Base-by-base conservation (phyloP, 2,797 vertebrate species). In the Bradypus variegatus region DNA sequence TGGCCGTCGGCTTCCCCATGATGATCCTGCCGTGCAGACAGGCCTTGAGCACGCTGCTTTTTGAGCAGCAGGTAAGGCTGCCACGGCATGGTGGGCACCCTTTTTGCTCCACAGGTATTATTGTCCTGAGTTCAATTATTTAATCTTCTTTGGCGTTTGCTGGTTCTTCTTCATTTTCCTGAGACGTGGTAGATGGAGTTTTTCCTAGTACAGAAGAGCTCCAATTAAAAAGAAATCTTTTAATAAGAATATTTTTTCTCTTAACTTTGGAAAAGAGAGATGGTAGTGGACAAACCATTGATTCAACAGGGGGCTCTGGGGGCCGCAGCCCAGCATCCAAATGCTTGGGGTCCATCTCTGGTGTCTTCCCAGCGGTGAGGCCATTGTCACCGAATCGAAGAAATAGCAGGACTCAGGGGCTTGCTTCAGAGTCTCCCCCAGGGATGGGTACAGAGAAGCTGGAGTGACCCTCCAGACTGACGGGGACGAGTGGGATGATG, bases 11-110 rank as follows among this genome's bases (percentile, higher is more conserved):
- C 16, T 99, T 99, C 93, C 99, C 99, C 3, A 99, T 99, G 99
- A 99, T 99, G 99, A 99, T 99, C 95, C 97, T 99, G 88, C 99
- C 99, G 0, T 99, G 99, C 96, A 97, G 99, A 45, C 99, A 99
- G 97, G 99, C 99, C 16, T 97, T 99, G 92, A 99, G 98, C 98
- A 99, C 99, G 19, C 98, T 99, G 97, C 98, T 99, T 29, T 99
- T 99, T 67, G 99, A 99, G 96, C 99, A 99, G 97, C 99, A 99
- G 98, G 99, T 99, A 87, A 94, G 96, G 50, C 14, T 12, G 11
- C 50, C 50, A 11, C 50, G 50, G 50, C 50, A 8, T 50, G 50
- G 50, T 2, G 50, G 50, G 50, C 50, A 9, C 14, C 14, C 14
- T 50, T 45, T 50, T 50, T 50, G 50, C 14, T 50, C 50, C n/a